phyloP scores from a whole-genome alignment of 2,888 invertebrate genomes.

The Liodrosophila aerea region DNA sequence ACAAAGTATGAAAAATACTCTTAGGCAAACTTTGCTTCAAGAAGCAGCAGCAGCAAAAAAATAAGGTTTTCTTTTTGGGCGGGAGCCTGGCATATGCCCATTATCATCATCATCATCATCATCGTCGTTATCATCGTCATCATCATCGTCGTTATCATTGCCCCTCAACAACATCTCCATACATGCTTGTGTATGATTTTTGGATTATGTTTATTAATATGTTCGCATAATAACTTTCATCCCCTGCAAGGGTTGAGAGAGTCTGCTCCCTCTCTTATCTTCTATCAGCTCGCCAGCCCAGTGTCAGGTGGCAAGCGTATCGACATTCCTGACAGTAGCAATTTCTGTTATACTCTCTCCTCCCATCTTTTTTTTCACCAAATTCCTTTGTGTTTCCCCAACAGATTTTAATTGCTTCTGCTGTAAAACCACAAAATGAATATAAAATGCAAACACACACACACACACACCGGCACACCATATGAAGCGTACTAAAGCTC shows the following conservation, averaged over 20 bases:
- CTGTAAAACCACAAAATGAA: neutral
- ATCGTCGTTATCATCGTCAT: constrained; percentile 4
- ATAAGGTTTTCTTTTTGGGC: neutral
- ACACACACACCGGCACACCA: too few species aligned
- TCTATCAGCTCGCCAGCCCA: neutral
- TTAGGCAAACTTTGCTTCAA: constrained; percentile 26
- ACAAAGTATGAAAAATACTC: constrained; percentile 46
- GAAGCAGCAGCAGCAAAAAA: too few species aligned
- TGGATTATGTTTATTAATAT: constrained; percentile 64
- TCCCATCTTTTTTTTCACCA: too few species aligned
- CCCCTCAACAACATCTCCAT: constrained; percentile 23
- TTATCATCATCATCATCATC: constrained; percentile 15
- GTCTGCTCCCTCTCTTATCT: too few species aligned
- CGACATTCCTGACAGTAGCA: constrained; percentile 3
- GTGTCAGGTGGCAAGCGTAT: constrained; percentile 21
- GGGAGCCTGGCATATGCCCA: neutral
- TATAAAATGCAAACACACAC: neutral
- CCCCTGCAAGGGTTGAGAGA: constrained; percentile 19
- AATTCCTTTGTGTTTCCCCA: too few species aligned
- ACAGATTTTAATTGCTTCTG: constrained; percentile 33
- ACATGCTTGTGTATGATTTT: constrained; percentile 49
- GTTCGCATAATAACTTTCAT: constrained; percentile 39
- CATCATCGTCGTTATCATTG: constrained; percentile 7
- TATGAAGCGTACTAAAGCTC: too few species aligned
- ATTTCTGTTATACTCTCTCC: constrained; percentile 1